Evolutionary conservation across 2,888 invertebrate genomes (phyloP), one percentile per base, ranked within the genome.

Genomic region (Fissipunctia ypsillon): DNA sequence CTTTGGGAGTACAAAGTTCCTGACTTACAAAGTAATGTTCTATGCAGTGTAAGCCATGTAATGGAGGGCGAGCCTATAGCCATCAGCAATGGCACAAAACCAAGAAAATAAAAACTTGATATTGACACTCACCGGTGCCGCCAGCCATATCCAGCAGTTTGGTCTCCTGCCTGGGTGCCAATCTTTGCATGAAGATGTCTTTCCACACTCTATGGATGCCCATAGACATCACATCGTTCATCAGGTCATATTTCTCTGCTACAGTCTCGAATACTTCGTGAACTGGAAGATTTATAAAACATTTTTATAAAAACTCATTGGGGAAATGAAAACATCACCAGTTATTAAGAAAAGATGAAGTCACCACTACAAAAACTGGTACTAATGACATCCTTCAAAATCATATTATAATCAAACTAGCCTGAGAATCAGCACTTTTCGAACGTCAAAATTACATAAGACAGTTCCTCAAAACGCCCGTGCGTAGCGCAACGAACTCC

Each of bases 151-250:
- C 99, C 25, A 99, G 93, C 7, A 99, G 95, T 83, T 97, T 97
- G 41, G 97, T 98, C 75, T 97, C 98, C 66, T 97, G 97, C 6
- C 97, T 97, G 0, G 99, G 98, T 3, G 97, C 97, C 60, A 99
- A 94, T 61, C 97, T 97, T 73, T 97, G 97, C 79, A 99, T 97
- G 88, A 99, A 99, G 69, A 98, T 97, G 91, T 99, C 99, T 93
- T 99, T 99, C 99, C 99, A 99, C 4, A 99, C 84, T 60, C 99
- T 96, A 94, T 99, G 99, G 76, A 99, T 97, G 10, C 99, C 99
- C 80, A 98, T 95, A 68, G 99, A 99, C 99, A 99, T 99, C 1
- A 97, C 98, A 96, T 99, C 99, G 92, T 99, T 99, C 99, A 99
- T 99, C 73, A 98, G 89, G 93, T 99, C 99, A 93, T 99, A 99